These are phyloP conservation scores for Mesorhabditis sp. DNA, from an alignment of 2,888 invertebrate species.

Conservation along the genomic window DNA sequence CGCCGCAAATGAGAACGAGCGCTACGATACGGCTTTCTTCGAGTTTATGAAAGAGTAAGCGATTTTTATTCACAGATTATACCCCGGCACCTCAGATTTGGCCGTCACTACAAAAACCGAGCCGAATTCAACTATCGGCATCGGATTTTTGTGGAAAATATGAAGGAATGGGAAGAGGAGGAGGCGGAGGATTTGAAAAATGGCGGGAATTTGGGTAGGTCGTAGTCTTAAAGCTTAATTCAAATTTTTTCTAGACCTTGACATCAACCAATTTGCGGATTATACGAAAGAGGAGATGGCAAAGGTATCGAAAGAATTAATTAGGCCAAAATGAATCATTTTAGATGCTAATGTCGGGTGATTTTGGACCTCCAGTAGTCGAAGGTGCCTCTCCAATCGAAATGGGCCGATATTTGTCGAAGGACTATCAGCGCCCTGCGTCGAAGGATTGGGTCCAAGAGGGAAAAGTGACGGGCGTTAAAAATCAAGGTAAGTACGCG, in stretches of 20 bases:
- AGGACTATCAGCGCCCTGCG: not conserved
- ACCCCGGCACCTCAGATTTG: not conserved
- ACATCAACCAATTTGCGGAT: not conserved
- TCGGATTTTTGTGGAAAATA: not conserved
- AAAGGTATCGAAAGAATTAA: not conserved
- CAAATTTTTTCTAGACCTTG: not conserved
- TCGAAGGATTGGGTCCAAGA: not conserved
- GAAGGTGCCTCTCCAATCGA: not conserved
- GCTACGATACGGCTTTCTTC: not conserved
- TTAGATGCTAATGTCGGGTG: constrained; percentile 4
- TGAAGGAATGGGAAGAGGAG: not conserved
- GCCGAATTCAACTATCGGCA: not conserved
- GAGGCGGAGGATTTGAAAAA: not conserved
- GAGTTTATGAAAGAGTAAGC: not conserved
- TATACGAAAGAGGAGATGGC: not conserved
- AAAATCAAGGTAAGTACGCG: not conserved
- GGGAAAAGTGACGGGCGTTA: not conserved
- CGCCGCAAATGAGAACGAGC: not conserved
- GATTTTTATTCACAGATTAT: not conserved
- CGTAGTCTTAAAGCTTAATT: not conserved
- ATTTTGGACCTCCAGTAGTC: not conserved
- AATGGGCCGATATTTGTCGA: not conserved
- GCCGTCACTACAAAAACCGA: not conserved
- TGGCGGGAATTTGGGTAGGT: constrained; percentile 5
- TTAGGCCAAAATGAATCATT: not conserved